phyloP scores from a whole-genome alignment of 2,888 invertebrate genomes.

The Cosmia pyralina region DNA sequence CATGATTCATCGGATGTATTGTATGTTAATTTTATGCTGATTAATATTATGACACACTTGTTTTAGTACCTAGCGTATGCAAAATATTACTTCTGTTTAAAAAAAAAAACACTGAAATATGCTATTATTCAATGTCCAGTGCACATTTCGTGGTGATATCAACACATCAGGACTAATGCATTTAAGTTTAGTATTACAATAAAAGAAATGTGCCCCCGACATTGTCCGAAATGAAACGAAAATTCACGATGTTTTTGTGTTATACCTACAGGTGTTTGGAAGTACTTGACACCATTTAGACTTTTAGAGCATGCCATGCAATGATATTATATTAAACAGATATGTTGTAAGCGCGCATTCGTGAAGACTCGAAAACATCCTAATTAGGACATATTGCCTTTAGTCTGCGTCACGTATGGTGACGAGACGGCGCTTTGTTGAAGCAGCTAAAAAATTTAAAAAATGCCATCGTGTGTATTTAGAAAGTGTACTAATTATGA shows the following conservation, averaged over 20 bases:
- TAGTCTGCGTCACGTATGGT: no score
- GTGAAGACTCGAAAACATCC: no score
- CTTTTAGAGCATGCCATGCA: no score
- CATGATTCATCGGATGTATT: no score
- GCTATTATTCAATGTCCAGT: background rate
- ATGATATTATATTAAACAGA: no score
- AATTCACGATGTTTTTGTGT: background rate
- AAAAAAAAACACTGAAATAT: background rate
- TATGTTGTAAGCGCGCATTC: no score
- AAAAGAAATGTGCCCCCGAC: conserved; percentile 8
- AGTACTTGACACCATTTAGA: no score
- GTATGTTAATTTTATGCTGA: background rate
- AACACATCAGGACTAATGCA: conserved; percentile 34
- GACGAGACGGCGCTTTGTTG: no score
- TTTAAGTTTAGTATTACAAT: conserved; percentile 43
- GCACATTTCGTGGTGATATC: conserved; percentile 17
- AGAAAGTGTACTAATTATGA: no score
- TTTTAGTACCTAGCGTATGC: background rate
- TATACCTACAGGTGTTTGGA: background rate
- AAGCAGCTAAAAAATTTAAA: no score
- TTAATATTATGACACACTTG: background rate
- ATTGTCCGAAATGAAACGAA: background rate
- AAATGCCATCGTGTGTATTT: no score
- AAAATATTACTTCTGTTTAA: conserved; percentile 1
- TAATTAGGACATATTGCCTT: no score